A percentile compares a stretch with the other conserved stretches of the same genome.
phyloP scores from a whole-genome alignment of 2,888 invertebrate species.

The Drosophila formosana region DNA sequence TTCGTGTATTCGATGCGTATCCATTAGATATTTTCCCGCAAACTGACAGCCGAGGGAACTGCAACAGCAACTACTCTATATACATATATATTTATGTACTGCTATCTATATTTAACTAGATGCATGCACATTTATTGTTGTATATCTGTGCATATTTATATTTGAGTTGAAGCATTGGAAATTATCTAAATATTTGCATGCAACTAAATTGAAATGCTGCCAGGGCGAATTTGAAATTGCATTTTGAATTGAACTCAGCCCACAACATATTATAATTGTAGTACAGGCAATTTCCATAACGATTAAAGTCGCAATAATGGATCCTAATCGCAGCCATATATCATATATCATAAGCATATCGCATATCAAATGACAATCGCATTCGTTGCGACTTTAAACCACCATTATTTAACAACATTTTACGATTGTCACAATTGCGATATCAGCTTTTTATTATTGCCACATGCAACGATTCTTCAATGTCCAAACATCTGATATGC shows the following conservation, averaged over 20 bases:
- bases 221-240: conserved; percentile 27
- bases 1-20: neutral
- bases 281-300: conserved; percentile 25
- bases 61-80: conserved; percentile 27
- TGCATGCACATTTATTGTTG: neutral
- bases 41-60: conserved; percentile 52
- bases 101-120: neutral
- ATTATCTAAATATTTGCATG: conserved; percentile 74
- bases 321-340: conserved; percentile 23
- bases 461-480: neutral
- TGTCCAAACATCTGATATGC: too few relatives aligned
- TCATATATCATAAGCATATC: conserved; percentile 18
- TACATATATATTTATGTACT: conserved; percentile 12
- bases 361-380: conserved; percentile 9
- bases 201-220: conserved; percentile 73
- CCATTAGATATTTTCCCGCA: conserved; percentile 1
- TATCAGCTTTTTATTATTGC: neutral
- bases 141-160: conserved; percentile 36
- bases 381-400: conserved; percentile 13
- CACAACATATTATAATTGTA: conserved; percentile 10
- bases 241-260: conserved; percentile 20
- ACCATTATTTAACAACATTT: conserved; percentile 7
- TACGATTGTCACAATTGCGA: conserved; percentile 4
- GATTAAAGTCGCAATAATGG: conserved; percentile 20
- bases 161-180: conserved; percentile 57